Conservation (phyloP, 2,888 invertebrate species). For the Stenodera caucasica region DNA sequence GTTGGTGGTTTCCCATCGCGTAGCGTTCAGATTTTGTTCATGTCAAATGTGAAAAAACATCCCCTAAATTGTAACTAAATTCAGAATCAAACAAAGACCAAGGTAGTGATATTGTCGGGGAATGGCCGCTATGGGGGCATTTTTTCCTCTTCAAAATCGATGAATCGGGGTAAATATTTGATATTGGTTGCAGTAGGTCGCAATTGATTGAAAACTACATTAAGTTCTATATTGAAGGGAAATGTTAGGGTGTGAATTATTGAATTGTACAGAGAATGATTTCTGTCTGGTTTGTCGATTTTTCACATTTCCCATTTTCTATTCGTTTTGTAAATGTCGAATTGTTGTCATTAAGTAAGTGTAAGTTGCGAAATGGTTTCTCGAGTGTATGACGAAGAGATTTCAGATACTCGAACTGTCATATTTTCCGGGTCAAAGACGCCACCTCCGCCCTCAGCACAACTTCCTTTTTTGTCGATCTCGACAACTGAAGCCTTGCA, state of each 20-base stretch:
- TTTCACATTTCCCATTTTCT: not conserved
- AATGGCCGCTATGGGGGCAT: not conserved
- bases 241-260: not conserved
- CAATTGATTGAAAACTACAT: not conserved
- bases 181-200: not conserved
- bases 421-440: constrained; percentile 4
- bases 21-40: not conserved
- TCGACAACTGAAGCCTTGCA: no score
- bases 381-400: not conserved
- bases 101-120: not conserved
- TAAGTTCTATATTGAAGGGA: not conserved
- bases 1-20: not conserved
- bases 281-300: not conserved
- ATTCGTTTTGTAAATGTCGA: not conserved
- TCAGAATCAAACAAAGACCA: not conserved
- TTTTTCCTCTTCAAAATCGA: not conserved
- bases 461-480: not conserved
- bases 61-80: not conserved
- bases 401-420: not conserved
- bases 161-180: not conserved
- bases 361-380: not conserved
- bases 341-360: not conserved
- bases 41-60: not conserved
- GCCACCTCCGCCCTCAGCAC: not conserved
- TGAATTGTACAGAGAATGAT: not conserved